Base-by-base conservation (phyloP, 2,797 vertebrate species). In the Dromococcyx pavoninus region DNA sequence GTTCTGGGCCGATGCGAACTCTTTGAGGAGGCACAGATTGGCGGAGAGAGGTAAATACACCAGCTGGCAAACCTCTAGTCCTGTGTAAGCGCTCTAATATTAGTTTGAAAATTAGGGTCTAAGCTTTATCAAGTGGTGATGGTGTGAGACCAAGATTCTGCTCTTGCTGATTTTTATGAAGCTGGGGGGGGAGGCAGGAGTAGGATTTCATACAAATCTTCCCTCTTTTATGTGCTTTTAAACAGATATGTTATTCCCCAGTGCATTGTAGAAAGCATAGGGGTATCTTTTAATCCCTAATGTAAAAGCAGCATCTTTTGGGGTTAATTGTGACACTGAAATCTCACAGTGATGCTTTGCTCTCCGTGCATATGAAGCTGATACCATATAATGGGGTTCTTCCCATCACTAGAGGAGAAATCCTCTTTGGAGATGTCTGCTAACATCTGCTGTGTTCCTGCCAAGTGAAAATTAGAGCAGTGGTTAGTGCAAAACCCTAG, bases 1-100 rank as follows among this genome's bases (percentile, higher is more conserved):
- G 99, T 99, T n/a, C 97, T 99, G 94, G 99, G 99, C 39, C 94
- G 27, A 77, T 99, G 99, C 13, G 98, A 98, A 22, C 90, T 99
- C 32, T 99, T 99, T 18, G 99, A 99, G 96, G 99, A 99, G 96
- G 97, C 98, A n/a, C 99, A 99, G 97, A 98, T 99, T 70, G 99
- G 99, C 95, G 98, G 99, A 78, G 99, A 99, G 50, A 98, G 99
- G 99, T 99, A 92, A 98, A 82, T 39, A 4, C 4, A 7, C 4
- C 11, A 12, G 11, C 18, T 10, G 19, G 19, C 4, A 35, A n/a
- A 8, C 22, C 24, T 17, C 3, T 2, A 3, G 8, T n/a, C 24
- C 66, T 44, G 15, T 15, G 19, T 25, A 13, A 25, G 10, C 21
- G 1, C 30, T 54, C 19, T 3, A 2, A 0, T 0, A 4, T 4